Evolutionary conservation across 2,888 invertebrate species (phyloP), one percentile per base, ranked within the genome.

Genomic region (Ametastegia equiseti): DNA sequence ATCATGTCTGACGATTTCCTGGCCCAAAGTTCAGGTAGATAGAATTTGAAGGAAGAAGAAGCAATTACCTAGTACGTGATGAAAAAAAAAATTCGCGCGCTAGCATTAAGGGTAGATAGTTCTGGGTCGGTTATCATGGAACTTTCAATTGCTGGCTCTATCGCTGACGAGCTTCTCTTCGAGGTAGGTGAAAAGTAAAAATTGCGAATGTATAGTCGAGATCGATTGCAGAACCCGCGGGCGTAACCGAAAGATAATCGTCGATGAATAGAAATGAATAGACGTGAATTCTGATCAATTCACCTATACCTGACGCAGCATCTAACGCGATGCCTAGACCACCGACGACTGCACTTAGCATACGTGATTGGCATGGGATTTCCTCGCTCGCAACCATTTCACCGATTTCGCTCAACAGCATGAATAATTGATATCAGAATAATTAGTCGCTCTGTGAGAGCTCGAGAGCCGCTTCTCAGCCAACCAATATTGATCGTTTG

Each of bases 361-460:
- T 54, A 75, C 23, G 30, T 75, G 75, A 75, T 75, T 54, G 75
- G 75, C 7, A 54, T 23, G 15, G 75, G 30, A 75, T 75, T 33
- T 23, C 54, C 50, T 54, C 30, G 36, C 50, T 54, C 30, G 36
- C 36, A 54, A 54, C 50, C 75, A 50, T 54, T 75, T 54, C 54
- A 13, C 13, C 36, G 54, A 75, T 36, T 54, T 54, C 50, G 54
- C 75, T 36, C 33, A 36, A 6, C 36, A 36, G 50, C 30, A 50
- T 75, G 54, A 50, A 54, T 54, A 75, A 75, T 75, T 50, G 36
- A 50, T 54, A 23, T 36, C 19, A 15, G 71, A 71, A 71, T 45
- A 71, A 71, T 71, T 47, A 71, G 45, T 47, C 1, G 71, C 47
- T 47, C 47, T 30, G 27, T 42, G 2, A 71, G 36, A 36, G n/a